A percentile compares a stretch with the other conserved stretches of the same genome.
Conservation (phyloP, 2,888 invertebrate species). For the Sphaerophoria taeniata region DNA sequence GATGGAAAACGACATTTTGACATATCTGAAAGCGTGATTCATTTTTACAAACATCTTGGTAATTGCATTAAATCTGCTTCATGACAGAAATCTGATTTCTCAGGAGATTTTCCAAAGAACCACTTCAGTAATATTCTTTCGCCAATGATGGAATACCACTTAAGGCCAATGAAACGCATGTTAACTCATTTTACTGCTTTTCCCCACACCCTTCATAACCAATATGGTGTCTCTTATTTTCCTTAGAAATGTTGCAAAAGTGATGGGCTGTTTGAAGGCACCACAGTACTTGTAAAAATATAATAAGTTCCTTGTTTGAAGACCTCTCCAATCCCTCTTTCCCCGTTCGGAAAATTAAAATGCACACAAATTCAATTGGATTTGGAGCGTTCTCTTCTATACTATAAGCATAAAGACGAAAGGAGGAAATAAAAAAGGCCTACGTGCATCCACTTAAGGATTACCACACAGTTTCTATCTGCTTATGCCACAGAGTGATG, state of each 20-base stretch:
- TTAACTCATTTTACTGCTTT: conserved; percentile 28
- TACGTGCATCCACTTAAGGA: conserved; percentile 61
- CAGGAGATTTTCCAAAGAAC: not conserved
- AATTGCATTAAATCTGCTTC: not conserved
- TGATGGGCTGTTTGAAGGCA: not conserved
- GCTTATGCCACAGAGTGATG: conserved; percentile 3
- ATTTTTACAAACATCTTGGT: conserved; percentile 35
- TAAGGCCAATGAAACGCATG: conserved; percentile 49
- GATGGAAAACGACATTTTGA: conserved; percentile 10
- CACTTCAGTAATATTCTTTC: not conserved
- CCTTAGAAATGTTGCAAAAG: conserved; percentile 3
- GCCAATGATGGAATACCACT: conserved; percentile 52
- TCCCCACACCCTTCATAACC: not conserved
- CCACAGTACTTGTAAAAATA: not conserved
- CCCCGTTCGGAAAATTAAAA: conserved; percentile 55
- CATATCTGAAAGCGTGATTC: conserved; percentile 36
- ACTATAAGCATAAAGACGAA: no score
- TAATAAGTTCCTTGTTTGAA: conserved; percentile 44
- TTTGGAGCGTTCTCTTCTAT: conserved; percentile 13
- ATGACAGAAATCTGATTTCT: conserved; percentile 15
- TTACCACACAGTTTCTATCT: conserved; percentile 14
- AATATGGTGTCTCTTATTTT: conserved; percentile 11
- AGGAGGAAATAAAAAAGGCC: conserved; percentile 31
- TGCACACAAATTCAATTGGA: conserved; percentile 51
- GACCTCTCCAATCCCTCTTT: conserved; percentile 16